Base-by-base conservation (phyloP, 2,888 invertebrate species). In the Prostheceraeus crozeri region DNA sequence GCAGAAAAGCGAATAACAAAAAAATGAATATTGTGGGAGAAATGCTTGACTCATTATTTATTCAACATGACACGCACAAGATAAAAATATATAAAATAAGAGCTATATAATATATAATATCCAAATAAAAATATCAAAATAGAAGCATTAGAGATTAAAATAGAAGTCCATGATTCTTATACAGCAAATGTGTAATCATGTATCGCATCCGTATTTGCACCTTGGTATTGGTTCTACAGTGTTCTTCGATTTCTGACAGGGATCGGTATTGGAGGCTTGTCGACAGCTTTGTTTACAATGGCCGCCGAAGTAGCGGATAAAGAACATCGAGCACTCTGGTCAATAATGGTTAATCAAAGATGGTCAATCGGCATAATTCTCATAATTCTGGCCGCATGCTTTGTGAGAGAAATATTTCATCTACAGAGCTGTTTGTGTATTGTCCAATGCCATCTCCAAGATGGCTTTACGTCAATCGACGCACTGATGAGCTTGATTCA, bases 201-300 rank as follows among this genome's bases (percentile, higher is more conserved):
- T 4, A 52, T 21, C 14, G 55, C 51, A n/a, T n/a, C 14, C 16
- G 2, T 19, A 2, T 55, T 55, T n/a, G 55, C 55, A 11, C 55
- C 55, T 1, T 8, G 8, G 3, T 52, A 45, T 14, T 55, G 55
- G 55, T 46, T 33, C 14, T 55, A 55, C 21, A 25, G 30, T 14
- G 4, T 46, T 1, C 14, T 55, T 16, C 51, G 45, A 19, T 46
- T 55, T 3, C 3, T 55, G 6, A 23, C 55, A 3, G 55, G 54
- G 14, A 45, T 55, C 19, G 55, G 55, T 25, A 55, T 40, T 46
- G 55, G 55, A 48, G 55, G 55, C 3, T 36, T 54, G 14, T n/a
- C 40, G 25, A 55, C 55, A 4, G 14, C 36, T 11, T 8, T 55
- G 10, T 55, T 19, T 36, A 55, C 55, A 2, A 45, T 45, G 23